Percentiles rank a stretch among this genome's conserved stretches.
phyloP scores from a whole-genome alignment of 2,113 vertebrate genomes.

The Formicarius rufipectus region DNA sequence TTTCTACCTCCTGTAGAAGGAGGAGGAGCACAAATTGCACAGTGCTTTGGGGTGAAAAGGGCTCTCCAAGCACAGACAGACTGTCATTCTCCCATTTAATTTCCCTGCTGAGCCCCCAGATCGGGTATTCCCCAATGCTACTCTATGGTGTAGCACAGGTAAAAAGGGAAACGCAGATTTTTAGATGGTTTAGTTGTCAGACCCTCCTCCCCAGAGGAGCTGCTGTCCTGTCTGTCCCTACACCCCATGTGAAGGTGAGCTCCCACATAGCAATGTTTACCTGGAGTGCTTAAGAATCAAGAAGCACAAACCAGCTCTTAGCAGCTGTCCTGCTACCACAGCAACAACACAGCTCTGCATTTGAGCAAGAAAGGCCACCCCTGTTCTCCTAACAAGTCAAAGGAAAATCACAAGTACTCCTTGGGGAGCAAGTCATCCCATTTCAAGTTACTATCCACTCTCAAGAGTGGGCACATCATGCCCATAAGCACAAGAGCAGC shows the following conservation, averaged over 20 bases:
- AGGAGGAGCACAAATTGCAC: background rate
- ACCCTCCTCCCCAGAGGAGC: background rate
- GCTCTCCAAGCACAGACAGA: background rate
- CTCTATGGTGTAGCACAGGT: background rate
- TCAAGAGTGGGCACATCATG: rapidly evolving
- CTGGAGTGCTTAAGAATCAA: background rate
- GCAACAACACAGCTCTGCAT: background rate
- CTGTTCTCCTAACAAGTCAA: background rate
- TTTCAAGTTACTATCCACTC: background rate
- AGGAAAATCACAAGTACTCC: background rate
- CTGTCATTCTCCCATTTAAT: background rate
- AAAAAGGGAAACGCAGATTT: background rate
- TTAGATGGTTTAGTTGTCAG: background rate
- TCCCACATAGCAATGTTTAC: background rate
- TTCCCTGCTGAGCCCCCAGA: background rate
- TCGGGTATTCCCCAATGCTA: background rate
- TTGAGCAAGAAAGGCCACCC: background rate
- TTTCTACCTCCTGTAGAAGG: background rate
- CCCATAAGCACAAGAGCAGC: background rate
- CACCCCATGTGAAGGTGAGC: rapidly evolving
- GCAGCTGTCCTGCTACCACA: background rate
- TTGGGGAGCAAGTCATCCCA: background rate
- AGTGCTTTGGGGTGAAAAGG: background rate
- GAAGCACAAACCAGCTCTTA: background rate
- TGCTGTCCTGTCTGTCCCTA: background rate